Evolutionary conservation across 2,888 invertebrate genomes (phyloP).

Genomic region (Drosophila neotestacea): DNA sequence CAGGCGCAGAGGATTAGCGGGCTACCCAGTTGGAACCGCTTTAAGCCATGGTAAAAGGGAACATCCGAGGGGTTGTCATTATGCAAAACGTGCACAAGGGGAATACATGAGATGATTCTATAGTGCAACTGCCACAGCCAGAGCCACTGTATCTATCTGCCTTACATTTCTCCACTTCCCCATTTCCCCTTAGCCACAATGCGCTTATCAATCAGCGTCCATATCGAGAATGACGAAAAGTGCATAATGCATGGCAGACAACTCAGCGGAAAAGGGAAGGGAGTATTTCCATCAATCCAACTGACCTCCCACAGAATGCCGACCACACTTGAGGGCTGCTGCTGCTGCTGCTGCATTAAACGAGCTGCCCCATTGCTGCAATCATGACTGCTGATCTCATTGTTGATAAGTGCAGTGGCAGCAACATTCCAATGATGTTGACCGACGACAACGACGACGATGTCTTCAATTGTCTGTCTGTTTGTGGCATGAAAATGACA

Average conservation of each 20-base stretch:
- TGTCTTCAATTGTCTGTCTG: slow-evolving; percentile 45
- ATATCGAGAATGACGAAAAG: slow-evolving; percentile 70
- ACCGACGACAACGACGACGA: slow-evolving; percentile 18
- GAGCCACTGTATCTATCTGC: too few relatives aligned
- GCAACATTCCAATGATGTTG: slow-evolving; percentile 58
- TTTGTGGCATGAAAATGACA: slow-evolving; percentile 74
- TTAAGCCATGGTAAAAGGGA: slow-evolving; percentile 18
- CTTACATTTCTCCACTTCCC: neutral
- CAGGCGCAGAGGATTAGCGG: slow-evolving; percentile 79
- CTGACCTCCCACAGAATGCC: slow-evolving; percentile 65
- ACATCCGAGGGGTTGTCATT: slow-evolving; percentile 27
- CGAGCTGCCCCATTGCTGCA: slow-evolving; percentile 36
- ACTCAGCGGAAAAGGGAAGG: neutral
- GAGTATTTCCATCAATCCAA: neutral
- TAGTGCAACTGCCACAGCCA: neutral
- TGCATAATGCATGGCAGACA: slow-evolving; percentile 47
- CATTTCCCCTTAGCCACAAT: slow-evolving; percentile 23
- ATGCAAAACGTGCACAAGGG: slow-evolving; percentile 56
- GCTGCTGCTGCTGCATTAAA: slow-evolving; percentile 2
- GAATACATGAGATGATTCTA: slow-evolving; percentile 14
- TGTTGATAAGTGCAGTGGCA: slow-evolving; percentile 47
- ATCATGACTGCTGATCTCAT: slow-evolving; percentile 60
- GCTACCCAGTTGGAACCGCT: slow-evolving; percentile 69
- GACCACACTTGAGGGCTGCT: slow-evolving; percentile 67
- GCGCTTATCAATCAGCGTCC: slow-evolving; percentile 72